phyloP scores from a whole-genome alignment of 2,113 vertebrate genomes.

The Marmota flaviventris region DNA sequence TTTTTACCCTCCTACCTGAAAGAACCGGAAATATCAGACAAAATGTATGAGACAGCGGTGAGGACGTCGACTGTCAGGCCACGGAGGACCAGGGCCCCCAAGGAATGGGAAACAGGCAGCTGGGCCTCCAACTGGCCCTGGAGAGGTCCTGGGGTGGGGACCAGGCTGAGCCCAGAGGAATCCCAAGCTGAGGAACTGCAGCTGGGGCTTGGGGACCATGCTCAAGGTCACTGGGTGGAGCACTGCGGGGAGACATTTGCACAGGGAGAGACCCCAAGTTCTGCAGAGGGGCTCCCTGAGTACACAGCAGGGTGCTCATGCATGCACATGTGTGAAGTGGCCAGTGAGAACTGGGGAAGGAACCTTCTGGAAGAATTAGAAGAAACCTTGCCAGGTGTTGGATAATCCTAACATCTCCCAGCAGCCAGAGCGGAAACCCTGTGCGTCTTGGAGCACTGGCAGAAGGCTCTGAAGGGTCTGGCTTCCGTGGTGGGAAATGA shows the following conservation, averaged over 20 bases:
- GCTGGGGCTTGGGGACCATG: no score
- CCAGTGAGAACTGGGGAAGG: not conserved
- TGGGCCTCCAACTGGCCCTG: no score
- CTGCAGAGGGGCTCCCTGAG: no score
- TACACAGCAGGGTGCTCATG: no score
- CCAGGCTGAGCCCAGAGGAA: not conserved
- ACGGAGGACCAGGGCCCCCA: no score
- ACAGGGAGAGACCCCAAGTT: not conserved
- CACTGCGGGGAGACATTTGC: not conserved
- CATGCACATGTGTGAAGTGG: not conserved
- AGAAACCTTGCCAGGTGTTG: no score
- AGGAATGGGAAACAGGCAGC: no score
- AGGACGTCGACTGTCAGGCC: no score
- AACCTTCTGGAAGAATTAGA: not conserved
- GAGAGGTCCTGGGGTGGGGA: no score
- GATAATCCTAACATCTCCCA: not conserved
- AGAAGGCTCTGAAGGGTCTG: not conserved
- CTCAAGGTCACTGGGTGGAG: not conserved
- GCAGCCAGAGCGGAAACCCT: not conserved
- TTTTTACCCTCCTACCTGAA: not conserved
- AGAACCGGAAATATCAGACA: not conserved
- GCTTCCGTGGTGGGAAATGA: not conserved
- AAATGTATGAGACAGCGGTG: not conserved
- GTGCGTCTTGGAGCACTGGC: no score
- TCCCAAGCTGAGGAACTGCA: not conserved